Evolutionary conservation across 2,797 vertebrate genomes (phyloP).

Genomic region (Trichosurus vulpecula): DNA sequence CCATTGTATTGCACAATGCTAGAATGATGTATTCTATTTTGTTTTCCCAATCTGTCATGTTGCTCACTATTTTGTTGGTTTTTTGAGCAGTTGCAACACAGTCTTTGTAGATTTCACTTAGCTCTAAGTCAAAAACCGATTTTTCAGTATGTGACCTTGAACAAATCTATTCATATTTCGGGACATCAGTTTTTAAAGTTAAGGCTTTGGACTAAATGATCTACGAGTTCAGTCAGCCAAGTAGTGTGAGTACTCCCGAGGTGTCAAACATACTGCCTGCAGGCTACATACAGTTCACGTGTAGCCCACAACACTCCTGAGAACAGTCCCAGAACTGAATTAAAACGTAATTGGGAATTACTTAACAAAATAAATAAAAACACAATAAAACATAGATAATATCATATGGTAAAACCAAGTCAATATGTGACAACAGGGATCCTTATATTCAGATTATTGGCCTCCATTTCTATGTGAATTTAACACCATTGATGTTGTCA

Average conservation of each 20-base stretch:
- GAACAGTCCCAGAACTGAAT: background rate
- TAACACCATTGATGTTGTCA: background rate
- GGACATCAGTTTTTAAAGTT: background rate
- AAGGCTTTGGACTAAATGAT: background rate
- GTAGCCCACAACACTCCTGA: background rate
- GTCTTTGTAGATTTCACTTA: too few species aligned
- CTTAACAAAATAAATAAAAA: background rate
- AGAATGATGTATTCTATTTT: constrained; percentile 12
- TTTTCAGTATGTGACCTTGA: constrained; percentile 8
- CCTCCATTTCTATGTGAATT: background rate
- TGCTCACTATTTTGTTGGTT: constrained; percentile 1
- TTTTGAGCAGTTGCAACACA: too few species aligned
- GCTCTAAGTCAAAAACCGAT: background rate
- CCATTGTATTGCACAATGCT: background rate
- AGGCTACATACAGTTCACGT: background rate
- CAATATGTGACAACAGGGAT: background rate
- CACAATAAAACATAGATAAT: background rate
- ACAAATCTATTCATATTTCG: constrained; percentile 6
- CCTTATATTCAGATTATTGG: background rate
- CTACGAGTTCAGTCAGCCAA: background rate
- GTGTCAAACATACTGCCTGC: background rate
- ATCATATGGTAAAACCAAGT: too few species aligned
- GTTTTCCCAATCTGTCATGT: constrained; percentile 11
- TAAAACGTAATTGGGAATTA: background rate
- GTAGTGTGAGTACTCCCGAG: background rate